Evolutionary conservation across 1,140 invertebrate genomes (phyloP).

Genomic region (Penaeus japonicus): DNA sequence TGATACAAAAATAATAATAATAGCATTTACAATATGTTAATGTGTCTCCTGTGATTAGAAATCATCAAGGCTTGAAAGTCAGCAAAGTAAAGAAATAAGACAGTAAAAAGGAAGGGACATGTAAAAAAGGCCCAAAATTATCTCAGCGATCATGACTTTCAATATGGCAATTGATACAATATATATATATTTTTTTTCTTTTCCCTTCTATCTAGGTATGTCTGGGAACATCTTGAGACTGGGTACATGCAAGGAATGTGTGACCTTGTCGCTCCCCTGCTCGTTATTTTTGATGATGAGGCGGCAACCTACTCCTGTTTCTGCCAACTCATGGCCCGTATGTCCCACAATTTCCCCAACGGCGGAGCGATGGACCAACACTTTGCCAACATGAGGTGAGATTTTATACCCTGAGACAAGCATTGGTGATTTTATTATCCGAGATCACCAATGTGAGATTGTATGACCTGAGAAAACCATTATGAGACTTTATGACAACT

Average conservation of each 20-base stretch:
- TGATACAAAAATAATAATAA: no score
- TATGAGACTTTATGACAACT: no score
- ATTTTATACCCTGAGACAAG: neutral
- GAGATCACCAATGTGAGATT: neutral
- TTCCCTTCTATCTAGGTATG: constrained; percentile 71
- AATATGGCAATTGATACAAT: no score
- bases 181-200: constrained; percentile 51
- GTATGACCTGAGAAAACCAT: no score
- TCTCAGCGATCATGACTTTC: no score
- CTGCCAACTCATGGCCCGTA: constrained; percentile 86
- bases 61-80: no score
- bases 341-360: constrained; percentile 91
- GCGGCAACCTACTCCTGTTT: constrained; percentile 92
- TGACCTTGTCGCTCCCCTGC: constrained; percentile 89
- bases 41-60: no score
- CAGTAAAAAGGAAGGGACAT: neutral
- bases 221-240: constrained; percentile 91
- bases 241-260: constrained; percentile 86
- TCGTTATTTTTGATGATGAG: constrained; percentile 93
- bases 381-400: constrained; percentile 88
- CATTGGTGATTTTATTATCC: no score
- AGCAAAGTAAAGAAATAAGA: neutral
- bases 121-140: neutral
- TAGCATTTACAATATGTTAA: no score
- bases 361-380: constrained; percentile 93